Evolutionary conservation across 2,797 vertebrate species (phyloP).

Genomic region (Intellagama lesueurii): DNA sequence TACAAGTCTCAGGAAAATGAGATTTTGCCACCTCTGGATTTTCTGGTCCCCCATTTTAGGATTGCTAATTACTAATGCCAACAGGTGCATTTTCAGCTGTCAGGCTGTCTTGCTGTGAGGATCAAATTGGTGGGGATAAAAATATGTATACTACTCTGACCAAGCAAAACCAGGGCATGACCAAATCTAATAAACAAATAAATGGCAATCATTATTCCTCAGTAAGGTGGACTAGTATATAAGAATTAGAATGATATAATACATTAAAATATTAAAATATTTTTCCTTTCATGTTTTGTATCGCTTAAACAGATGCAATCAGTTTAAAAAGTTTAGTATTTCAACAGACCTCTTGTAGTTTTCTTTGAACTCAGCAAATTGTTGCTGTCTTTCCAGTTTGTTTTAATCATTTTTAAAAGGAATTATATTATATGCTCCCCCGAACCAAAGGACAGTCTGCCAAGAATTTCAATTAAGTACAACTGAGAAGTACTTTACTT

Average conservation of each 20-base stretch:
- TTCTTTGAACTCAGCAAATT: slow-evolving; percentile 7
- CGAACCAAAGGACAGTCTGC: background rate
- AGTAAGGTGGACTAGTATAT: background rate
- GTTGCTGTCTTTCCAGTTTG: background rate
- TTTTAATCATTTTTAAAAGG: slow-evolving; percentile 16
- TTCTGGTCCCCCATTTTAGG: no score
- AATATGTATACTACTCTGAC: background rate
- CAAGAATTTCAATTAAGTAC: slow-evolving; percentile 36
- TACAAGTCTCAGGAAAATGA: no score
- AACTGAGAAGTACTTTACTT: slow-evolving; percentile 40
- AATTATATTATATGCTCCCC: slow-evolving; percentile 5
- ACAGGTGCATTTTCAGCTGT: no score
- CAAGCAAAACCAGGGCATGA: background rate
- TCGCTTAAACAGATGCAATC: background rate
- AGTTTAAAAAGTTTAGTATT: background rate
- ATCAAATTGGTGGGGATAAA: background rate
- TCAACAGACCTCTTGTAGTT: background rate
- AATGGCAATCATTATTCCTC: background rate
- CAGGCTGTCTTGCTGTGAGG: no score
- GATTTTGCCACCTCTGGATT: no score
- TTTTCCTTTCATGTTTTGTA: background rate
- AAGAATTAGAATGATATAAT: background rate
- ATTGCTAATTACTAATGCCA: no score
- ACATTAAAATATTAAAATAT: background rate
- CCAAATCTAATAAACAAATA: background rate